These are phyloP conservation scores for Tachycineta bicolor DNA, from an alignment of 2,113 vertebrate genomes.

Conservation along the genomic window DNA sequence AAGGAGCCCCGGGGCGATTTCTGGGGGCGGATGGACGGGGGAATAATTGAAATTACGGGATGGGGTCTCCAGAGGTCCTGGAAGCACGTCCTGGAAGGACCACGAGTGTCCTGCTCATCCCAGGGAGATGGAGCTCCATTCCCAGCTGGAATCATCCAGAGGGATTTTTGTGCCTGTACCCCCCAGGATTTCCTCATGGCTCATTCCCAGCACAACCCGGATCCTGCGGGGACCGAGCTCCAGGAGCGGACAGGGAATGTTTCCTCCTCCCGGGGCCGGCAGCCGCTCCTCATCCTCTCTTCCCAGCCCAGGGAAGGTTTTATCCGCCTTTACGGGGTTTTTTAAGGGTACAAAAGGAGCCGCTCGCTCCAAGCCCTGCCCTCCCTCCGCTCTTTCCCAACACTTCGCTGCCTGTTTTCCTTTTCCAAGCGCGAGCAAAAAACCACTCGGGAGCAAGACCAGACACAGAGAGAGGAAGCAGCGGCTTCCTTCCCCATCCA, in stretches of 20 bases:
- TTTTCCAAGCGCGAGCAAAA: not conserved
- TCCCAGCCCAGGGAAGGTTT: not conserved
- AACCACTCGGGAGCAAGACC: not conserved
- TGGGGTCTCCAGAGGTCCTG: not conserved
- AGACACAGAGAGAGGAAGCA: constrained; percentile 3
- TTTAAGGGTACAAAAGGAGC: not conserved
- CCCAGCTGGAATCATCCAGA: not conserved
- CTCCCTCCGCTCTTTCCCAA: not conserved
- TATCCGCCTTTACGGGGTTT: rapidly evolving
- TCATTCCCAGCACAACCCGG: not conserved
- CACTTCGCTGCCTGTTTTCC: not conserved
- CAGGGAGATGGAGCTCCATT: not conserved
- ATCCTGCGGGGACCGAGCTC: not conserved
- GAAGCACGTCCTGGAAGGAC: rapidly evolving
- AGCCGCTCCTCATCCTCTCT: not conserved
- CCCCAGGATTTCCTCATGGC: not conserved
- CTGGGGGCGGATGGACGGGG: not conserved
- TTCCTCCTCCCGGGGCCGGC: not conserved
- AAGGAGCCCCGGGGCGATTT: not conserved
- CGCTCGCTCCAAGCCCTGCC: not conserved
- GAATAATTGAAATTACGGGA: not conserved
- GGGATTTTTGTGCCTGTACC: not conserved
- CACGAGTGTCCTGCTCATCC: rapidly evolving
- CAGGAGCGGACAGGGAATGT: not conserved
- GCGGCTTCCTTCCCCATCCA: not conserved